A percentile compares a stretch with the other conserved stretches of the same genome.
These are phyloP conservation scores for Chaenodraco wilsoni DNA, from an alignment of 2,797 vertebrate genomes.

Conservation along the genomic window DNA sequence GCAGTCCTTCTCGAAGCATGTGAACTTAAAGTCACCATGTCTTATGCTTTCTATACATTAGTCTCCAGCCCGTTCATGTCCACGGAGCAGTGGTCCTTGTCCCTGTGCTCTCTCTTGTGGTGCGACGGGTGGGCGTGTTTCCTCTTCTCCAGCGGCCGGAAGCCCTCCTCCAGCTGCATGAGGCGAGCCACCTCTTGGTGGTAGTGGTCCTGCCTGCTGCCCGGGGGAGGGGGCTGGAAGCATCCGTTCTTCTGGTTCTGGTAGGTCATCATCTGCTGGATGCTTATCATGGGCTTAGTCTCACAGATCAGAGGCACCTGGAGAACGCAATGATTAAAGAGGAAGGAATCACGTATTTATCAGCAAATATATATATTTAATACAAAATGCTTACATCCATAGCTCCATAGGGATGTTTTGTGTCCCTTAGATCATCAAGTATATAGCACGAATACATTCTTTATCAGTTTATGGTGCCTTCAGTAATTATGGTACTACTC, in stretches of 20 bases:
- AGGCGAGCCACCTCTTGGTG: slow-evolving; percentile 89
- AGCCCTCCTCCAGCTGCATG: slow-evolving; percentile 91
- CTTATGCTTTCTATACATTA: slow-evolving; percentile 86
- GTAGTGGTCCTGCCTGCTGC: slow-evolving; percentile 71
- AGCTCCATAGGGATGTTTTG: neutral
- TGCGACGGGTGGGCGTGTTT: slow-evolving; percentile 76
- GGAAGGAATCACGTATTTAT: neutral
- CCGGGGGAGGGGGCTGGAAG: slow-evolving; percentile 82
- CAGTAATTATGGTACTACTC: too few species aligned
- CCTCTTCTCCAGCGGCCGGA: slow-evolving; percentile 81
- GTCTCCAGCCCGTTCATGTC: slow-evolving; percentile 97
- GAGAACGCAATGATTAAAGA: neutral
- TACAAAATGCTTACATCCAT: neutral
- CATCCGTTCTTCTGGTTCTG: slow-evolving; percentile 93
- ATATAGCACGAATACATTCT: too few species aligned
- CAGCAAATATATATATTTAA: neutral
- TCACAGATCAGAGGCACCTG: slow-evolving; percentile 92
- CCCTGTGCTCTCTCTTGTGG: slow-evolving; percentile 83
- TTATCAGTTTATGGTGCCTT: too few species aligned
- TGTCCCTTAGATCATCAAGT: too few species aligned
- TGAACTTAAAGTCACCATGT: slow-evolving; percentile 17
- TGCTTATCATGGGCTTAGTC: slow-evolving; percentile 92
- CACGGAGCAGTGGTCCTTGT: slow-evolving; percentile 93
- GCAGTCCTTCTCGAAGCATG: slow-evolving; percentile 9
- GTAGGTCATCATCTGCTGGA: slow-evolving; percentile 93